Evolutionary conservation across 2,888 invertebrate genomes (phyloP).

Genomic region (Ennomos erosarius): DNA sequence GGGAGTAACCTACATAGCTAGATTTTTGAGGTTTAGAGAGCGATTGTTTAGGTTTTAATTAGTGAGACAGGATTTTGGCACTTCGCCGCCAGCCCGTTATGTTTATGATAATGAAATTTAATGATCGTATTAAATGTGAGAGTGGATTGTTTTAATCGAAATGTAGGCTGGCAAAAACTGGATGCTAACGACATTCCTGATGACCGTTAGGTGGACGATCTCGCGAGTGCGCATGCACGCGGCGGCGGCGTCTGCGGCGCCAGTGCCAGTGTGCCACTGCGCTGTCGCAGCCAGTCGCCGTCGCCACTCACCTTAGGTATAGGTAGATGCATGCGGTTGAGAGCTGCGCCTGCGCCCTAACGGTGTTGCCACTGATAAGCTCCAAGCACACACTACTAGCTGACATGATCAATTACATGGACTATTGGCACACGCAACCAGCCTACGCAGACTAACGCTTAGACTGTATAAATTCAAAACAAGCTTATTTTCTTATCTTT

Average conservation of each 20-base stretch:
- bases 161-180: slow-evolving; percentile 68
- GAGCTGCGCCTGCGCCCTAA: slow-evolving; percentile 51
- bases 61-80: slow-evolving; percentile 39
- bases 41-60: slow-evolving; percentile 38
- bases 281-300: slow-evolving; percentile 34
- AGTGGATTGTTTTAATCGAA: slow-evolving; percentile 64
- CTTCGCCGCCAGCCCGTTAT: slow-evolving; percentile 46
- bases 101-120: slow-evolving; percentile 57
- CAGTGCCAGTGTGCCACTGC: slow-evolving; percentile 40
- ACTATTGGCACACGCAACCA: slow-evolving; percentile 37
- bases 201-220: slow-evolving; percentile 76
- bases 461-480: background rate
- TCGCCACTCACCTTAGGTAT: slow-evolving; percentile 40
- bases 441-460: slow-evolving; percentile 10
- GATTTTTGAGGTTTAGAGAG: slow-evolving; percentile 41
- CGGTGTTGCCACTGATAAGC: slow-evolving; percentile 61
- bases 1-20: slow-evolving; percentile 53
- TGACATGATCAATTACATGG: slow-evolving; percentile 52
- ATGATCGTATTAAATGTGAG: slow-evolving; percentile 57
- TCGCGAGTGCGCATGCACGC: slow-evolving; percentile 45
- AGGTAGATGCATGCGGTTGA: slow-evolving; percentile 24
- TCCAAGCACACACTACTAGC: slow-evolving; percentile 46
- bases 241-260: slow-evolving; percentile 44
- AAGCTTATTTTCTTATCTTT: no score
- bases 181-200: slow-evolving; percentile 75